A percentile compares a stretch with the other conserved stretches of the same genome.
phyloP scores from a whole-genome alignment of 2,888 invertebrate genomes.

The Hemaris fuciformis region DNA sequence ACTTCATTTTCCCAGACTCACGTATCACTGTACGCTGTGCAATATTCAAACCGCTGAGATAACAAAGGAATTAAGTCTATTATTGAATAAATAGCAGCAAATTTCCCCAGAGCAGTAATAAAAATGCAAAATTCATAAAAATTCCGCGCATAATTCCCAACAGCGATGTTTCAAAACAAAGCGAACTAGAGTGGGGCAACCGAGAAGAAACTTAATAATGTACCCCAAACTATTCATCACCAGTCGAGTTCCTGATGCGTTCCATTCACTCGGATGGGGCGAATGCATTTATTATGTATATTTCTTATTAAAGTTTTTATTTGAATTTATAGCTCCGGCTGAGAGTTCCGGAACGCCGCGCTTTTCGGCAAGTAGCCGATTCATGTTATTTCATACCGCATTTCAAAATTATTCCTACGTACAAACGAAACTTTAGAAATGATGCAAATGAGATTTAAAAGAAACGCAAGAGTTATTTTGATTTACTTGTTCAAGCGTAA shows the following conservation, averaged over 20 bases:
- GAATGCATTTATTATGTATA: slow-evolving; percentile 2
- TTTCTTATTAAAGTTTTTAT: slow-evolving; percentile 1
- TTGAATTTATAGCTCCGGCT: not conserved
- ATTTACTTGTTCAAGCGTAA: too few relatives aligned
- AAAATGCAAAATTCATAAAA: slow-evolving; percentile 6
- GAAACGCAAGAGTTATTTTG: too few relatives aligned
- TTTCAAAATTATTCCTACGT: not conserved
- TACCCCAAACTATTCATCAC: not conserved
- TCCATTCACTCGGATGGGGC: not conserved
- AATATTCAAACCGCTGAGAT: not conserved
- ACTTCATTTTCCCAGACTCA: too few relatives aligned
- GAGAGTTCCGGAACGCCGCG: not conserved
- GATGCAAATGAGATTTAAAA: too few relatives aligned
- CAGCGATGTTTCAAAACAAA: slow-evolving; percentile 6
- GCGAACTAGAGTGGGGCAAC: not conserved
- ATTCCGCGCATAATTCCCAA: not conserved
- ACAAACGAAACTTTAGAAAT: not conserved
- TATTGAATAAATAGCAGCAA: not conserved
- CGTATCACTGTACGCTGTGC: too few relatives aligned
- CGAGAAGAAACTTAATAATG: not conserved
- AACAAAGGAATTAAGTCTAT: not conserved
- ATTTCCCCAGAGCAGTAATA: slow-evolving; percentile 1
- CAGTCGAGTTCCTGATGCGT: not conserved
- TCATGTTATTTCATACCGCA: not conserved
- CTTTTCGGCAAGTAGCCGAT: not conserved